phyloP scores from a whole-genome alignment of 2,888 invertebrate species.

The Sialis fuliginosa region DNA sequence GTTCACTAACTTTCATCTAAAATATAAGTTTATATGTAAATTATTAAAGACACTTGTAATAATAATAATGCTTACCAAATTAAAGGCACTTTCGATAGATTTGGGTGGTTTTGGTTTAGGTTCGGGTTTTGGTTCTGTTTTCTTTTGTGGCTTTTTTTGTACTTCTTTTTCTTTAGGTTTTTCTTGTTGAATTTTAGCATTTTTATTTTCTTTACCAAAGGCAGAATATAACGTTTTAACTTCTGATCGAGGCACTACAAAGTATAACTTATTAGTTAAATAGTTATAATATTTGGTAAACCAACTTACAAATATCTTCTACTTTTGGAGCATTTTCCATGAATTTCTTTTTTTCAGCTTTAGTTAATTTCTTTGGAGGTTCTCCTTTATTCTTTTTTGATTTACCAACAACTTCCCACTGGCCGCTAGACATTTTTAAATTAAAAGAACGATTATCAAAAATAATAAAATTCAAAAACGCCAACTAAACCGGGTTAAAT shows the following conservation, averaged over 20 bases:
- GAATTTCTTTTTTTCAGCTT: constrained; percentile 39
- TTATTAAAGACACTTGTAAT: background rate
- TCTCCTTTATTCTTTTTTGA: constrained; percentile 38
- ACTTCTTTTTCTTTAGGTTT: constrained; percentile 23
- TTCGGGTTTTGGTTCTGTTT: constrained; percentile 25
- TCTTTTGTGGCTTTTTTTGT: constrained; percentile 17
- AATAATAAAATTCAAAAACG: background rate
- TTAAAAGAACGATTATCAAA: background rate
- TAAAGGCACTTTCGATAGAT: constrained; percentile 43
- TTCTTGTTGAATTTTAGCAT: constrained; percentile 35
- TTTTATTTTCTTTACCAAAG: constrained; percentile 38
- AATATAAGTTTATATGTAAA: constrained; percentile 11
- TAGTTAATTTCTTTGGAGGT: constrained; percentile 29
- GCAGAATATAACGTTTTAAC: constrained; percentile 46
- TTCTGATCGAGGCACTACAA: constrained; percentile 48
- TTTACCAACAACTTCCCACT: constrained; percentile 57
- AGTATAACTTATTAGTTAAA: background rate
- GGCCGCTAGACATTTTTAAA: constrained; percentile 29
- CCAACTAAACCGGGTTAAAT: background rate
- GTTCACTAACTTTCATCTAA: constrained; percentile 43
- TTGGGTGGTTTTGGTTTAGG: constrained; percentile 42
- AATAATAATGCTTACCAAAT: constrained; percentile 27
- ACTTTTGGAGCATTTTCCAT: constrained; percentile 47
- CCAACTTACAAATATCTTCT: constrained; percentile 55
- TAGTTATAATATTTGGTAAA: constrained; percentile 7